These are phyloP conservation scores for Mormyrus hasselquistii DNA, from an alignment of 2,797 vertebrate species.

Conservation along the genomic window DNA sequence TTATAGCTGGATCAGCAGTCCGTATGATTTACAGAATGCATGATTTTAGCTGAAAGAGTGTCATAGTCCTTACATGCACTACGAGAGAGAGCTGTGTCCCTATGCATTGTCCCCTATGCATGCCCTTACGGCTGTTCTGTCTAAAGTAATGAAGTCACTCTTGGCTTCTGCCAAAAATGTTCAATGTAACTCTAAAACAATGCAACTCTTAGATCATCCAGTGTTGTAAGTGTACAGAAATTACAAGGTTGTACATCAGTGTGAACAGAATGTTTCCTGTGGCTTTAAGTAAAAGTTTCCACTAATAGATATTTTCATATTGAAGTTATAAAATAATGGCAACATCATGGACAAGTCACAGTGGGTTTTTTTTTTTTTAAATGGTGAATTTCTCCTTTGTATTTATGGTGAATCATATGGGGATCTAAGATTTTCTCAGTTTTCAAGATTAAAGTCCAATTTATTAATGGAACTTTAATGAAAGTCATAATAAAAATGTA, in stretches of 20 bases:
- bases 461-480: slow-evolving; percentile 36
- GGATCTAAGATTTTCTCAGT: slow-evolving; percentile 41
- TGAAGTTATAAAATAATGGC: background rate
- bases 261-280: slow-evolving; percentile 18
- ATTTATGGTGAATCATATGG: slow-evolving; percentile 21
- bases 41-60: background rate
- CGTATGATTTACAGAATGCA: background rate
- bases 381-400: slow-evolving; percentile 15
- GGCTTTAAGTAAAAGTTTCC: slow-evolving; percentile 18
- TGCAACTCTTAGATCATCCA: background rate
- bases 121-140: background rate
- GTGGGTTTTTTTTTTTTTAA: background rate
- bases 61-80: background rate
- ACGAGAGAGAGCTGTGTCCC: background rate
- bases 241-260: slow-evolving; percentile 12
- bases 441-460: background rate
- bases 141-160: background rate
- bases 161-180: slow-evolving; percentile 15
- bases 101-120: background rate
- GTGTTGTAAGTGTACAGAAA: slow-evolving; percentile 4
- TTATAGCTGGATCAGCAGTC: background rate
- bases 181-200: slow-evolving; percentile 19
- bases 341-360: background rate
- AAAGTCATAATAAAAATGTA: slow-evolving; percentile 31
- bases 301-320: slow-evolving; percentile 1